Evolutionary conservation across 2,888 invertebrate genomes (phyloP).

Genomic region (Pammene fasciana): DNA sequence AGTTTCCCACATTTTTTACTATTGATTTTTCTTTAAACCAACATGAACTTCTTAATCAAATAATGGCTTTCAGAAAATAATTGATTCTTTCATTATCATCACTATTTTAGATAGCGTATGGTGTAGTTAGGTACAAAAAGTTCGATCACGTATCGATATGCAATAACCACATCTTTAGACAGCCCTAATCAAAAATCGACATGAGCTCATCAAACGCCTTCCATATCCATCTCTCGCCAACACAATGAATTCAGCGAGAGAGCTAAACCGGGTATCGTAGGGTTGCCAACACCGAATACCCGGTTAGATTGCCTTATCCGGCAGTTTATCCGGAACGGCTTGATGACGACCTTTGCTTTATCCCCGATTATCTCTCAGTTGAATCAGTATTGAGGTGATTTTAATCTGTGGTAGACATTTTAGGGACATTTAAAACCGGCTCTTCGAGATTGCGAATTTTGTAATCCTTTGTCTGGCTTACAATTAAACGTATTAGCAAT

Average conservation of each 20-base stretch:
- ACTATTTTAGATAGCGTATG: too few species aligned
- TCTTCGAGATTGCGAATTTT: slow-evolving; percentile 11
- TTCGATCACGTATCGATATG: slow-evolving; percentile 14
- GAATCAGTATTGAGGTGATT: slow-evolving; percentile 46
- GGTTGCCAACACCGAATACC: slow-evolving; percentile 31
- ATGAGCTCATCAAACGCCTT: slow-evolving; percentile 14
- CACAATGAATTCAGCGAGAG: slow-evolving; percentile 13
- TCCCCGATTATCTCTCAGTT: slow-evolving; percentile 49
- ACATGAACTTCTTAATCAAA: too few species aligned
- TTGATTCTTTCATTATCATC: too few species aligned
- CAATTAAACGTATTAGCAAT: slow-evolving; percentile 13
- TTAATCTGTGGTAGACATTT: slow-evolving; percentile 41
- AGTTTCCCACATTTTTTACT: too few species aligned
- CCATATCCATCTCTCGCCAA: slow-evolving; percentile 20
- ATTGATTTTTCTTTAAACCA: too few species aligned
- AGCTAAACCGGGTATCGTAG: slow-evolving; percentile 22
- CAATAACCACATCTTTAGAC: slow-evolving; percentile 26
- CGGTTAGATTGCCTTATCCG: slow-evolving; percentile 39
- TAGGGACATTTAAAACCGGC: slow-evolving; percentile 25
- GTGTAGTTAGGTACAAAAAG: too few species aligned
- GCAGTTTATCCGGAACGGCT: slow-evolving; percentile 46
- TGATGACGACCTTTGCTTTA: slow-evolving; percentile 49
- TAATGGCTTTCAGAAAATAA: too few species aligned
- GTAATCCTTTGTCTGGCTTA: slow-evolving; percentile 7
- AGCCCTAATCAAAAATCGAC: slow-evolving; percentile 32